Evolutionary conservation across 1,140 invertebrate species (phyloP), one percentile per base, ranked within the genome.

Genomic region (Nymphalis io): DNA sequence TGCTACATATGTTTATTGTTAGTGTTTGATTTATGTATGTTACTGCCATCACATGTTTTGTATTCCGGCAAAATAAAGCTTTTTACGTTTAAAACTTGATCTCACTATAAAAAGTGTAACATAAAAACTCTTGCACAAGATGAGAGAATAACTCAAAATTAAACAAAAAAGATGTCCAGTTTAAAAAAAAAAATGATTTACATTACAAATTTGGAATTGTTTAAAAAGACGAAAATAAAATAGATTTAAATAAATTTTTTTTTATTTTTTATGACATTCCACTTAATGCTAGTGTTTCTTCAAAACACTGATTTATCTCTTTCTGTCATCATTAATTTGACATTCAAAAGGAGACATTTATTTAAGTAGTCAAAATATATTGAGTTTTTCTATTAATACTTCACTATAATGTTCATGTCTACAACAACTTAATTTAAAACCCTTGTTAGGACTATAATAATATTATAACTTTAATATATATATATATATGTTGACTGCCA

Each of bases 1-100:
- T 71, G 73, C 73, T 71, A 59, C 33, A 63, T 62, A 66, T 74
- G 60, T 72, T 57, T 67, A 72, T 72, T 48, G 51, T 74, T 72
- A 63, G 61, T 65, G 21, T 60, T 74, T 74, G 70, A 60, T 67
- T 63, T 69, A 68, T 66, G 51, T 61, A 55, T 67, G 42, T 72
- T 72, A 51, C 59, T 21, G n/a, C 59, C 60, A 66, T 71, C 39
- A 60, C 59, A 51, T 40, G 61, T 51, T 72, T 62, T 55, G 51
- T 55, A 55, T 55, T 18, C 51, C 15, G 20, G 21, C 15, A 27
- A 23, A 65, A 55, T 23, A 55, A 55, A 55, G 51, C 23, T 55
- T 55, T 53, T 63, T 63, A 51, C 21, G 16, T 55, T 27, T 55
- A 42, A 42, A 60, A 58, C 40, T 58, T 70, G 68, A 70, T 70